Evolutionary conservation across 2,888 invertebrate genomes (phyloP).

Genomic region (Plutella xylostella): DNA sequence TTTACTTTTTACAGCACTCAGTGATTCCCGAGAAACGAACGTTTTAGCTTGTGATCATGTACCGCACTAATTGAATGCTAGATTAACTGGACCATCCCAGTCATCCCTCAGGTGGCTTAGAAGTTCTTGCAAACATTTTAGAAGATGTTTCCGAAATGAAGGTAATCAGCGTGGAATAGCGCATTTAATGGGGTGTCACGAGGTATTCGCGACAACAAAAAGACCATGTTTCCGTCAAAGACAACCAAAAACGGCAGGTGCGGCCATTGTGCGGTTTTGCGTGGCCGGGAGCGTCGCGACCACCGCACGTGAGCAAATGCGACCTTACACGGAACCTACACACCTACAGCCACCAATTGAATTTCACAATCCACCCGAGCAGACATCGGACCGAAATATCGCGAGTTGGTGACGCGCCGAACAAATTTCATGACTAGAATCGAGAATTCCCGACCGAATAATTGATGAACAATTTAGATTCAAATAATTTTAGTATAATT

Average conservation of each 20-base stretch:
- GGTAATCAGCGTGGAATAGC: too few relatives aligned
- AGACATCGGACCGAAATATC: constrained; percentile 2
- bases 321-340: constrained; percentile 23
- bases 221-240: constrained; percentile 38
- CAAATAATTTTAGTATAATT: constrained; percentile 60
- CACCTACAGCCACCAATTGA: too few relatives aligned
- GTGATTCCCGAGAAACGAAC: constrained; percentile 33
- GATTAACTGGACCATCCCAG: too few relatives aligned
- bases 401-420: neutral
- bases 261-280: constrained; percentile 43
- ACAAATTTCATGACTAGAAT: constrained; percentile 10
- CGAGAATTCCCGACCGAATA: constrained; percentile 30
- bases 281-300: constrained; percentile 23
- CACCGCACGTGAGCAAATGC: constrained; percentile 45
- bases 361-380: neutral
- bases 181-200: constrained; percentile 41
- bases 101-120: too few relatives aligned
- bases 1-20: constrained; percentile 44
- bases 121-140: too few relatives aligned
- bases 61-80: constrained; percentile 32
- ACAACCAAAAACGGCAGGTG: constrained; percentile 42
- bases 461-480: constrained; percentile 51
- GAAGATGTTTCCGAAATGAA: too few relatives aligned
- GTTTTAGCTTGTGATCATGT: constrained; percentile 62
- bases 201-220: constrained; percentile 44